A percentile compares a stretch with the other conserved stretches of the same genome.
Evolutionary conservation across 2,888 invertebrate genomes (phyloP).

Genomic region (Mellilla xanthometata): DNA sequence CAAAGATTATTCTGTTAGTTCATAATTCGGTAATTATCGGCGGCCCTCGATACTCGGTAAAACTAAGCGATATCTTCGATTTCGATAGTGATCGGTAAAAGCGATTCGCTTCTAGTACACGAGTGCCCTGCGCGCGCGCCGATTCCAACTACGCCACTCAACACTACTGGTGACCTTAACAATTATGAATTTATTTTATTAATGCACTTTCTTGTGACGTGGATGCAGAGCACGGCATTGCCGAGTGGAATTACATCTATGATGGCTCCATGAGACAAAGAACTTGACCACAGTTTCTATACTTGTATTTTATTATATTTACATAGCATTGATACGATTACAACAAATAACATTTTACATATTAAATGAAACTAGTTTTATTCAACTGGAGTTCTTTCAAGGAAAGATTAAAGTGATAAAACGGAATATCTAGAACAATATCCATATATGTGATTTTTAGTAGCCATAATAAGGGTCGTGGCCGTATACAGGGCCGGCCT

Average conservation of each 20-base stretch:
- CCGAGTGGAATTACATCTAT: constrained; percentile 30
- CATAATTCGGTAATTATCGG: constrained; percentile 30
- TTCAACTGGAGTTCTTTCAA: constrained; percentile 34
- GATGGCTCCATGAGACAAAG: constrained; percentile 48
- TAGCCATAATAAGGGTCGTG: constrained; percentile 70
- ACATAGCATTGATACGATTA: not conserved
- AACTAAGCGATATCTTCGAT: constrained; percentile 72
- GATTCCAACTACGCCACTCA: constrained; percentile 66
- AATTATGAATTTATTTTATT: constrained; percentile 78
- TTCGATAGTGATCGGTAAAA: constrained; percentile 57
- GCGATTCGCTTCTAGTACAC: constrained; percentile 78
- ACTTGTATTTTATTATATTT: not conserved
- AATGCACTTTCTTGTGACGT: constrained; percentile 79
- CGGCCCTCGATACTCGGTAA: constrained; percentile 54
- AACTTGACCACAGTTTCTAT: constrained; percentile 14
- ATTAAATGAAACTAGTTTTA: constrained; percentile 9
- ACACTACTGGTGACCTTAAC: constrained; percentile 72
- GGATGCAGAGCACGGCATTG: constrained; percentile 40
- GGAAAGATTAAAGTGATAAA: constrained; percentile 41
- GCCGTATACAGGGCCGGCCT: constrained; percentile 33
- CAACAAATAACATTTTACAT: no score
- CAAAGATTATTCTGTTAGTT: constrained; percentile 28
- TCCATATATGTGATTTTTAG: constrained; percentile 30
- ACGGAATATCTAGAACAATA: not conserved
- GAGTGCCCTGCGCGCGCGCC: constrained; percentile 75